Conservation (phyloP, 1,140 invertebrate species). For the Samia ricini region DNA sequence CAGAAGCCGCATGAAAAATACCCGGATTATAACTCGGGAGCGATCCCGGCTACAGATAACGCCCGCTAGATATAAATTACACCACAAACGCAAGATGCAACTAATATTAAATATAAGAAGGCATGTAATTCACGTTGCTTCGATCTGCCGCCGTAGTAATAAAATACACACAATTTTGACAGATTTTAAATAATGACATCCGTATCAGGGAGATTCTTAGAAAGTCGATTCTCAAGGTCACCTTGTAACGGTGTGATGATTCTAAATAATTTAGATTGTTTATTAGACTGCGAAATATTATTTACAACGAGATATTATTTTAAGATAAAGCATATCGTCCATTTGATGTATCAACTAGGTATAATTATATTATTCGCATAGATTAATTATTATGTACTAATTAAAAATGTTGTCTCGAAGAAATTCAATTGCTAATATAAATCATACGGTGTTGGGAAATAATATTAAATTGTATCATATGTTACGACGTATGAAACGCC, state of each 20-base stretch:
- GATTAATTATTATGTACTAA: background rate
- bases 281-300: no score
- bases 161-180: conserved; percentile 75
- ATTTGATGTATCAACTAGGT: background rate
- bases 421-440: conserved; percentile 1
- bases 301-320: no score
- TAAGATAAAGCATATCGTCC: no score
- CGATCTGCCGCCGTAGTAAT: conserved; percentile 58
- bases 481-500: background rate
- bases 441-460: background rate
- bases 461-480: conserved; percentile 1
- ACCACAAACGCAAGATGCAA: conserved; percentile 66
- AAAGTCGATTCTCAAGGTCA: conserved; percentile 41
- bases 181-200: conserved; percentile 76
- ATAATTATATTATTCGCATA: background rate
- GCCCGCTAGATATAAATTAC: conserved; percentile 72
- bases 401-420: background rate
- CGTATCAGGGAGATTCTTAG: conserved; percentile 67
- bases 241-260: conserved; percentile 14
- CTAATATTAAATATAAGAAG: conserved; percentile 76
- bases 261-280: background rate
- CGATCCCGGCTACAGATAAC: conserved; percentile 68
- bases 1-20: conserved; percentile 69
- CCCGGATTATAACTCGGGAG: conserved; percentile 72
- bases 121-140: conserved; percentile 70